Evolutionary conservation across 2,888 invertebrate species (phyloP), one percentile per base, ranked within the genome.

Genomic region (Allygus modestus): DNA sequence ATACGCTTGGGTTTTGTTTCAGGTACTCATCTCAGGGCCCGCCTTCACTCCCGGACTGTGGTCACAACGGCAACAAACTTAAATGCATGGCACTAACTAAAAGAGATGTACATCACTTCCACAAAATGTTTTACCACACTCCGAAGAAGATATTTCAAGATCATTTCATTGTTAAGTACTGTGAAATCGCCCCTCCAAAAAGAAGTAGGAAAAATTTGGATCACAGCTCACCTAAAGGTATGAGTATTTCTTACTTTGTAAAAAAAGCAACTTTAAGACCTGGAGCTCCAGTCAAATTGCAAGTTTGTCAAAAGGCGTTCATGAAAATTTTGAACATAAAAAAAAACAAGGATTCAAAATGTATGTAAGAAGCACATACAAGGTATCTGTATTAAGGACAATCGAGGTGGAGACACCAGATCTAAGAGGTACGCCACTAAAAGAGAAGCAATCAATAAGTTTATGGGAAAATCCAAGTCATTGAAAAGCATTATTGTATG

Each of bases 181-280:
- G 54, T 54, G n/a, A 81, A 12, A 54, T 81, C 31, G 31, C 81
- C n/a, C 26, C 51, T 20, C 81, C 81, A 26, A 81, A 81, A 54
- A 81, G 81, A 58, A 51, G 58, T 58, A 51, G 54, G 31, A 26
- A 51, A 31, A 51, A 81, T 23, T n/a, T 46, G 51, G 81, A 81
- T n/a, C 31, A 81, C 31, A 81, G 81, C 28, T 81, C 81, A 20
- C 20, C 54, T n/a, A 81, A 81, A 81, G 81, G 81, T 81, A 81
- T 81, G 54, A 51, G 26, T 51, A 51, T 81, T 26, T 26, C 81
- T 31, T 81, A 81, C 54, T 51, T 12, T 51, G 33, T 81, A 26
- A 81, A 81, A 54, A 81, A 81, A 26, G 81, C 81, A 28, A 81
- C 81, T 46, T 54, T 81, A 17, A 31, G 54, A 20, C 81, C 81